Evolutionary conservation across 2,888 invertebrate genomes (phyloP), one percentile per base, ranked within the genome.

Genomic region (Sipunculus nudus): DNA sequence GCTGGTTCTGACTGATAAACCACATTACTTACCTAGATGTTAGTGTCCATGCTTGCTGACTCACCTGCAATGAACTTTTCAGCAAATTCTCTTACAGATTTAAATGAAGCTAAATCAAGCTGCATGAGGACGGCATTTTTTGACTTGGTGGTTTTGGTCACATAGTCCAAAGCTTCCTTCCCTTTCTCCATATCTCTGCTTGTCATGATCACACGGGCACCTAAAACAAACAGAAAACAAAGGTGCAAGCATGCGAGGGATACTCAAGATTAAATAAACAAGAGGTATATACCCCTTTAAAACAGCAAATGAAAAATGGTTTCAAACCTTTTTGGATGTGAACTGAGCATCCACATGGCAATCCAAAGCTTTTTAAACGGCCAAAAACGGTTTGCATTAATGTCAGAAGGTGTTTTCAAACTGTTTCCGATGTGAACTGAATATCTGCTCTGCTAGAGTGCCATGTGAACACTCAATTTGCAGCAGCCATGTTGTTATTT

Each of bases 121-220:
- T 74, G 69, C 63, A 79, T 66, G 38, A 70, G 71, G 26, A 65
- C 57, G 3, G 81, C 71, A 50, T 75, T 76, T 54, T 75, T 77
- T 10, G 35, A 21, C 54, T 72, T 71, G 2, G 72, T 62, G 23
- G 61, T 67, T 21, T 69, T 58, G 26, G 73, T 66, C 19, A 71
- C 61, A 3, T 69, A 73, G 13, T 74, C 67, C 0, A 71, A 71
- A 25, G 71, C 70, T 29, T 59, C 68, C 50, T 77, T 70, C 4
- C 73, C 78, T 21, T 64, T 67, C 32, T 67, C 67, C 43, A 69
- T 70, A 67, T 77, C 67, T 50, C 76, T 67, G 55, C 80, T 79
- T 13, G 78, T 80, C n/a, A 81, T 50, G 23, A 79, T 74, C 4
- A 82, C 77, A 28, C 67, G 70, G 5, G 77, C 93, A 78, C 90